Evolutionary conservation across 2,888 invertebrate species (phyloP), one percentile per base, ranked within the genome.

Genomic region (Rutpela maculata): DNA sequence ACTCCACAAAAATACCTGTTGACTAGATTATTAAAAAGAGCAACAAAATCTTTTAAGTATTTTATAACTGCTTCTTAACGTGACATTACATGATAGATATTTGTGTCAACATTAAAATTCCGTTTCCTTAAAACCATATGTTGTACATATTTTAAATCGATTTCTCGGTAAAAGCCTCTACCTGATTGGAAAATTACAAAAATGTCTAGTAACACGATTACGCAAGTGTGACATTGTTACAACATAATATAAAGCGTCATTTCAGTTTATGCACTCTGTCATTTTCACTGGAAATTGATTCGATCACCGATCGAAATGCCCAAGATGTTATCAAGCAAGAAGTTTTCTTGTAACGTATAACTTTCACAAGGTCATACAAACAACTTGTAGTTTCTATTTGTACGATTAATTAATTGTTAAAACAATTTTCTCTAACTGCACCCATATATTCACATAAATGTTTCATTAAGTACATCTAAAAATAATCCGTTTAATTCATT

Each of bases 341-440:
- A 26, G 18, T 50, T 56, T 59, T 69, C 12, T 57, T 69, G 57
- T 69, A 35, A 11, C 59, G 35, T 18, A 19, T 69, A 31, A 69
- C 69, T 69, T 69, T 69, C 69, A 69, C 69, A 57, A 69, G 69
- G 56, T 10, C 55, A 17, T 7, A 17, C 59, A 35, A 57, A 68
- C 31, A 31, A 35, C 56, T 67, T 69, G 69, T 69, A 57, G 57
- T 69, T 69, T 69, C 69, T 69, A 69, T 69, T 69, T 59, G 57
- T 57, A 17, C 63, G 35, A 19, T 19, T 56, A 68, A 56, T 57
- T 69, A 69, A 69, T 69, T 69, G 31, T 69, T 38, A 69, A 22
- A 35, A 19, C 59, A 69, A 69, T 69, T 59, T 69, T 69, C 57
- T 69, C 57, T 43, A 63, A 43, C 35, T 69, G 22, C 59, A 12